Conservation (phyloP, 92 coral and sea anemone genomes). For the Zoanthus sansibaricus region DNA sequence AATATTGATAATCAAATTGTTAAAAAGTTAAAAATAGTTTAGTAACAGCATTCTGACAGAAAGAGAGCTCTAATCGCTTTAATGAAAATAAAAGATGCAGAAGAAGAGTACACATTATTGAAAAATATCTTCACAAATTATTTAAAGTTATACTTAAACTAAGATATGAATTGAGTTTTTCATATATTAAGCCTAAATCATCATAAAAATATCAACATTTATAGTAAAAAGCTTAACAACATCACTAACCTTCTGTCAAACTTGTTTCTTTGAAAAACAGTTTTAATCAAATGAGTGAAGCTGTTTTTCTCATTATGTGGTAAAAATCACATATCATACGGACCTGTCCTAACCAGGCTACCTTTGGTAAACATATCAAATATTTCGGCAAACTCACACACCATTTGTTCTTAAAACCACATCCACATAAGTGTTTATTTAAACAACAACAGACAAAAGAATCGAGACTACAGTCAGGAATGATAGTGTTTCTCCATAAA, state of each 20-base stretch:
- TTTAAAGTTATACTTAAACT: not conserved
- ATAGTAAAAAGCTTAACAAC: not conserved
- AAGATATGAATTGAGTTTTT: not conserved
- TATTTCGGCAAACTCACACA: not conserved
- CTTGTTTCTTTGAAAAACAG: not conserved
- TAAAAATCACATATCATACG: not conserved
- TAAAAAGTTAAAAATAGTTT: conserved; percentile 37
- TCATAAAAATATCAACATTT: not conserved
- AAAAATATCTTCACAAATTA: not conserved
- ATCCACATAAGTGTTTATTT: not conserved
- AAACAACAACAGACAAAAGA: conserved; percentile 27
- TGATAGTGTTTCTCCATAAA: not conserved
- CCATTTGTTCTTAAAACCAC: not conserved
- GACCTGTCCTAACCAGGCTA: not conserved
- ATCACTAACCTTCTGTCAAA: conserved; percentile 19
- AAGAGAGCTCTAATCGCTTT: not conserved
- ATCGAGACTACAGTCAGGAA: conserved; percentile 9
- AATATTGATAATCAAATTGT: conserved; percentile 20
- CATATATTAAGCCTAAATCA: not conserved
- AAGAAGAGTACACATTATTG: not conserved
- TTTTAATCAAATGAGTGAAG: not conserved
- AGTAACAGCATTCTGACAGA: not conserved
- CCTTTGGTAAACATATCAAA: not conserved
- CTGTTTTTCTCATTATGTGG: not conserved
- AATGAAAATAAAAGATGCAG: conserved; percentile 24